phyloP scores from a whole-genome alignment of 2,888 invertebrate species.

The Limnephilus auricula region DNA sequence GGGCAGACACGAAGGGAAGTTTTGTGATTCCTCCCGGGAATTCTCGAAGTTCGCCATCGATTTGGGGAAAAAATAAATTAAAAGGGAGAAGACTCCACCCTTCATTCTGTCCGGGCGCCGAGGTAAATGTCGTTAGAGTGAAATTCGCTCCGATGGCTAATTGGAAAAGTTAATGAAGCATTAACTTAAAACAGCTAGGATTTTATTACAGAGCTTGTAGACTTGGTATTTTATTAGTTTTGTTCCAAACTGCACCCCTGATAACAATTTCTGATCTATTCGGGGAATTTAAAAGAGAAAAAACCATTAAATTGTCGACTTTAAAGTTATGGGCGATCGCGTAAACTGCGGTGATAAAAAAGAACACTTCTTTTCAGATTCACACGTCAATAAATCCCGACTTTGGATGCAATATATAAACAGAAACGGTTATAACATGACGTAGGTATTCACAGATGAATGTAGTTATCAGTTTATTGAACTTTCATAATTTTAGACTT shows the following conservation, averaged over 20 bases:
- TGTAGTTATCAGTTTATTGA: no score
- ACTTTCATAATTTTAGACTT: no score
- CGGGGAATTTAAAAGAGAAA: not conserved
- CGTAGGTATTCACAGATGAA: no score
- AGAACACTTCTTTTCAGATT: not conserved
- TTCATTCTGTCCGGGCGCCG: not conserved
- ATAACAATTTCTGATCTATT: not conserved
- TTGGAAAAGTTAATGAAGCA: slow-evolving; percentile 26
- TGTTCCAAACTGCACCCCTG: not conserved
- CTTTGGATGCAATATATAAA: not conserved
- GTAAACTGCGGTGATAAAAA: not conserved
- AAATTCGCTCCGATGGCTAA: slow-evolving; percentile 5
- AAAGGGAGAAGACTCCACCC: not conserved
- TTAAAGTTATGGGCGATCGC: not conserved
- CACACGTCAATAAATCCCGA: not conserved
- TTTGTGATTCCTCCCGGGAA: not conserved
- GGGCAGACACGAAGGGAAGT: not conserved
- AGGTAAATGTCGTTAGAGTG: not conserved
- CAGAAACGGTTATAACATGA: not conserved
- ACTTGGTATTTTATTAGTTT: not conserved
- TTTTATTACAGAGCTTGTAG: slow-evolving; percentile 16
- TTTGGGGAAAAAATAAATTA: slow-evolving; percentile 19
- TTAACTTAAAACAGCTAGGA: slow-evolving; percentile 11
- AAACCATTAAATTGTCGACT: not conserved
- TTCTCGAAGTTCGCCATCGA: slow-evolving; percentile 16